Percentiles rank a stretch among this genome's conserved stretches.
These are phyloP conservation scores for Elymnias hypermnestra DNA, from an alignment of 1,140 invertebrate species.

Conservation along the genomic window DNA sequence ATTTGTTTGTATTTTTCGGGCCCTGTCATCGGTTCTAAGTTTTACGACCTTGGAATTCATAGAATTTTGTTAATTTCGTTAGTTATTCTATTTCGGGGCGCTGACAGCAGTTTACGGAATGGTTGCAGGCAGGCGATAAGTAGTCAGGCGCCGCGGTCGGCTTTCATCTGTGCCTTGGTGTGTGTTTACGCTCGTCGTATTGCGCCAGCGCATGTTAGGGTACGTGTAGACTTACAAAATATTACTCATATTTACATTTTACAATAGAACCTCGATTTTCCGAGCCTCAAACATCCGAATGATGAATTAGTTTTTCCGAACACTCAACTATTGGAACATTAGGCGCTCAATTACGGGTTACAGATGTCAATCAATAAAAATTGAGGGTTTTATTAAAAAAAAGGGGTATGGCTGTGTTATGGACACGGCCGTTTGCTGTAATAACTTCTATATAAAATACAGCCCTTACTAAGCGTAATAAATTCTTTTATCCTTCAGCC, in stretches of 20 bases:
- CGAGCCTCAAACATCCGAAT: no score
- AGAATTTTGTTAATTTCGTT: conserved; percentile 24
- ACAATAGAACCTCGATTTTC: no score
- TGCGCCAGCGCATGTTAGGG: conserved; percentile 33
- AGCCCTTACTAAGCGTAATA: no score
- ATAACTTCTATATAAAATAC: no score
- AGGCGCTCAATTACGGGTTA: no score
- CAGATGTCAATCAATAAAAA: no score
- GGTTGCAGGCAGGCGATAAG: conserved; percentile 60
- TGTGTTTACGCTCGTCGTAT: conserved; percentile 32
- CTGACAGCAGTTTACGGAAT: conserved; percentile 57
- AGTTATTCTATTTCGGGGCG: conserved; percentile 59
- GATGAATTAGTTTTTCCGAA: no score
- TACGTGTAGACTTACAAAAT: conserved; percentile 7
- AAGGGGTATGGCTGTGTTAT: no score
- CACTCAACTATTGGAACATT: no score
- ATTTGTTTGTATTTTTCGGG: not conserved
- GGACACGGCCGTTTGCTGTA: no score
- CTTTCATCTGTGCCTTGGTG: conserved; percentile 55
- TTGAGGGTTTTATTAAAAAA: no score
- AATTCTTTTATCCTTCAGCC: no score
- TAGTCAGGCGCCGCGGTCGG: conserved; percentile 52
- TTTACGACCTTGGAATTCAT: conserved; percentile 16
- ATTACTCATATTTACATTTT: not conserved
- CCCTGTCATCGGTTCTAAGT: not conserved